These are phyloP conservation scores for Delichon dasypus DNA, from an alignment of 2,797 vertebrate genomes.

Conservation along the genomic window DNA sequence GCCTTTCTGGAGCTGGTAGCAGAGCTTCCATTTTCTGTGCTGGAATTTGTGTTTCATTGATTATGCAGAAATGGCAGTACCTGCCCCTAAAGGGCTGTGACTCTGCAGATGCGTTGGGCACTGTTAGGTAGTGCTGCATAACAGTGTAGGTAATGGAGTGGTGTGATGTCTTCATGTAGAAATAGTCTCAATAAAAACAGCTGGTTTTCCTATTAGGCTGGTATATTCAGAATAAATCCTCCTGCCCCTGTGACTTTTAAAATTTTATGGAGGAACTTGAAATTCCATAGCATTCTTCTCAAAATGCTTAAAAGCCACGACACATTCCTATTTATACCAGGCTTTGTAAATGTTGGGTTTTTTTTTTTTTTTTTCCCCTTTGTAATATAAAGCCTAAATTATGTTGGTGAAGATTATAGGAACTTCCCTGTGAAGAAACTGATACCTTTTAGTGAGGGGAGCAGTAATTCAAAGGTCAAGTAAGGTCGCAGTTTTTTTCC, in stretches of 20 bases:
- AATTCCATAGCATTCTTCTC: slow-evolving; percentile 14
- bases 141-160: background rate
- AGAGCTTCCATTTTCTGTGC: background rate
- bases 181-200: background rate
- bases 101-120: background rate
- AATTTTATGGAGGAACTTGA: slow-evolving; percentile 1
- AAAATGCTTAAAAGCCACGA: background rate
- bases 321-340: background rate
- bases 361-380: background rate
- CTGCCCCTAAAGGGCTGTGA: background rate
- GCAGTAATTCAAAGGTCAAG: slow-evolving; percentile 11
- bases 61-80: background rate
- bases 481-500: slow-evolving; percentile 10
- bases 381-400: slow-evolving; percentile 41
- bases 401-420: slow-evolving; percentile 30
- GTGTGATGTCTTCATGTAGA: background rate
- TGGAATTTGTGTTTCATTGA: background rate
- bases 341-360: background rate
- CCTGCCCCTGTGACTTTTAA: background rate
- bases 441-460: slow-evolving; percentile 13
- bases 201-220: background rate
- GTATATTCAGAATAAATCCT: background rate
- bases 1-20: background rate
- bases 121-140: background rate
- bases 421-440: slow-evolving; percentile 15